Evolutionary conservation across 2,888 invertebrate species (phyloP), one percentile per base, ranked within the genome.

Genomic region (Cremastinae sp.): DNA sequence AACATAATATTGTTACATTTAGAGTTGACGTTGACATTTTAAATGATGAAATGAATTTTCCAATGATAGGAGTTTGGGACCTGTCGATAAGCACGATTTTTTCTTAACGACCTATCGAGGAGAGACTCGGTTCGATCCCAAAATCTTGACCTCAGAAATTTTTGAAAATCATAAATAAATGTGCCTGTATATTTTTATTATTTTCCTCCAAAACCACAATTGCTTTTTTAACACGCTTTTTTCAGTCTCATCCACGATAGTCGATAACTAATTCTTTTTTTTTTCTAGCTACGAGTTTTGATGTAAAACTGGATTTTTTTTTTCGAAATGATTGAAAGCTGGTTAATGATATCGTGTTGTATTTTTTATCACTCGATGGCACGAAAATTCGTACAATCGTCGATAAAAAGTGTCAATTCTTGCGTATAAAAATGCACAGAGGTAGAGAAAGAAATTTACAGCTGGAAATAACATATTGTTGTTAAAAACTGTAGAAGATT

Each of bases 1-100:
- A 95, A 95, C 92, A 93, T 91, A 93, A 91, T 87, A 90, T 87
- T 84, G 84, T 83, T 72, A 80, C 75, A 82, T 80, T 81, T 35
- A 70, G 59, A 16, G 79, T 82, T 74, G 81, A 78, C 20, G 12
- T 58, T 16, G 43, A 49, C 9, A 16, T 9, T 9, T 18, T 16
- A n/a, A 47, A 12, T n/a, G n/a, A n/a, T n/a, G n/a, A n/a, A n/a
- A n/a, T n/a, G n/a, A 45, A 12, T 16, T 14, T 12, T 45, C 4
- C 18, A 12, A n/a, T 18, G 20, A 2, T 18, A 16, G n/a, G 16
- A 4, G 45, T 16, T 18, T 49, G 4, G 12, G 1, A 53, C 22
- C 22, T 43, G 37, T 61, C 58, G 65, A 53, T 47, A 72, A 75
- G 62, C 72, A 68, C 66, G 56, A 68, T 58, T 68, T 35, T 7